Evolutionary conservation across 2,797 vertebrate genomes (phyloP), one percentile per base, ranked within the genome.

Genomic region (Cuculus canorus): DNA sequence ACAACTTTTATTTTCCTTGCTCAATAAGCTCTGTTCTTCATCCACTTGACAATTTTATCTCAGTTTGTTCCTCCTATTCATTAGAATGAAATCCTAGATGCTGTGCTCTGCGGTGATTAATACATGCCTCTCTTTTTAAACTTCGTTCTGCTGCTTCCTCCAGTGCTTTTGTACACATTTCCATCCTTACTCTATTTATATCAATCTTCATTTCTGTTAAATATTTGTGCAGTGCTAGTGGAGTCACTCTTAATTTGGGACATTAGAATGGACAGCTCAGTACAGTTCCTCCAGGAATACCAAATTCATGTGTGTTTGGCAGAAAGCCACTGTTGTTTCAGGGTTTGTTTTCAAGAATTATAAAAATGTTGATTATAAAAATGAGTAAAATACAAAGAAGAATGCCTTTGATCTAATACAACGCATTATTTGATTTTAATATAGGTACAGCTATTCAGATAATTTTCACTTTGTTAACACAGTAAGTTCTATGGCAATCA

Each of bases 1-100:
- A 59, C 72, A 91, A 77, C 43, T 86, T 83, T 52, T 66, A 19
- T 92, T 83, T 94, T 81, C 35, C 27, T 88, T 52, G 15, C 45
- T 65, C 88, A 57, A 81, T 91, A 91, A 92, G 27, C 28, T 82
- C 47, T 96, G 77, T 72, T 92, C 32, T 82, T 86, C 27, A 63
- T 88, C 72, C 25, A 39, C 24, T 76, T 86, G 47, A 78, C 82
- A 90, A 22, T 22, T 54, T 68, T 13, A 65, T 16, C 25, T 88
- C 41, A 13, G 5, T 66, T 82, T 81, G 11, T 78, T 86, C 37
- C 12, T 90, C 25, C 43, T 66, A 65, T 56, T 61, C 12, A 47
- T 27, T 25, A 37, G 15, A 72, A 71, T 24, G 57, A 81, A 72
- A 59, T 43, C 50, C 68, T 22, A 59, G 17, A 86, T 52, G 48